Evolutionary conservation across 2,797 vertebrate species (phyloP).

Genomic region (Holocentrus rufus): DNA sequence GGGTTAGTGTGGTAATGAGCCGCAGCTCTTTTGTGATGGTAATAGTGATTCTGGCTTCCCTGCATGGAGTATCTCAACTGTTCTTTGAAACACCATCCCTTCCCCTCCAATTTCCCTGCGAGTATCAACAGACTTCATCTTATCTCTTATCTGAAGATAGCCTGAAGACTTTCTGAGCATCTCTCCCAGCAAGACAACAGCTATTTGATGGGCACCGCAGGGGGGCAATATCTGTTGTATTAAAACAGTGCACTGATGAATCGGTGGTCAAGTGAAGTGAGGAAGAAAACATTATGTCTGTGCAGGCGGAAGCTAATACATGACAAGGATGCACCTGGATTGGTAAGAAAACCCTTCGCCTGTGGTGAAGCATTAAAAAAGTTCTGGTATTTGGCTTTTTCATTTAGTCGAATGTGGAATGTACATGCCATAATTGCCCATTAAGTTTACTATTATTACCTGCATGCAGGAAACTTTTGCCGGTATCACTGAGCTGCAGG

Average conservation of each 20-base stretch:
- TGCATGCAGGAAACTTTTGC: background rate
- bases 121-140: constrained; percentile 50
- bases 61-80: constrained; percentile 44
- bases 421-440: too few relatives aligned
- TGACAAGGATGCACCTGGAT: background rate
- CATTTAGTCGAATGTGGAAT: background rate
- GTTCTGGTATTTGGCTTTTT: background rate
- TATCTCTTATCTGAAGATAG: constrained; percentile 40
- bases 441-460: too few relatives aligned
- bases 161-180: constrained; percentile 36
- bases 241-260: constrained; percentile 11
- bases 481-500: too few relatives aligned
- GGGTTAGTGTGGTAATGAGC: constrained; percentile 24
- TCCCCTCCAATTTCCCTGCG: constrained; percentile 17
- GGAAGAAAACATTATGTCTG: constrained; percentile 1
- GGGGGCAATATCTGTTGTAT: constrained; percentile 19
- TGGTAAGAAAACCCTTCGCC: background rate
- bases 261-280: constrained; percentile 20
- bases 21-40: constrained; percentile 41
- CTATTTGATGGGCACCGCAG: constrained; percentile 42
- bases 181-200: constrained; percentile 14
- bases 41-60: constrained; percentile 33
- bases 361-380: background rate
- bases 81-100: constrained; percentile 35
- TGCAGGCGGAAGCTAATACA: constrained; percentile 15